A percentile compares a stretch with the other conserved stretches of the same genome.
Conservation (phyloP, 2,888 invertebrate genomes). For the Scelioninae gen. 2 region DNA sequence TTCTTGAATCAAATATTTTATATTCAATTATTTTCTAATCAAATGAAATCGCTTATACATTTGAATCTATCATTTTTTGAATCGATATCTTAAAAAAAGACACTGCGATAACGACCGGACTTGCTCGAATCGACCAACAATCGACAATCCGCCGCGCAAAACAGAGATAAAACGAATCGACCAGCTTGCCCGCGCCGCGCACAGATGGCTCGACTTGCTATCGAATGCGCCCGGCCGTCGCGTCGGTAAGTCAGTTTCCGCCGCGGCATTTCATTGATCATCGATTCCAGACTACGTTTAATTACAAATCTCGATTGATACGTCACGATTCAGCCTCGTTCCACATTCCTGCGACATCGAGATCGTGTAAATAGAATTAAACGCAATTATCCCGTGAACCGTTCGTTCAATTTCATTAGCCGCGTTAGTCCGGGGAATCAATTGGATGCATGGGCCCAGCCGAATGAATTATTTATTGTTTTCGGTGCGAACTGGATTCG, state of each 20-base stretch:
- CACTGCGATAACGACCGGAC: no score
- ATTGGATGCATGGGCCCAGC: conserved; percentile 11
- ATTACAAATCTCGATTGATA: conserved; percentile 47
- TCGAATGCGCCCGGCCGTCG: neutral
- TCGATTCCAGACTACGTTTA: conserved; percentile 22
- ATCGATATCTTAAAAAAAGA: no score
- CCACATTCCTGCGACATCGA: conserved; percentile 58
- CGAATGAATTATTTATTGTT: conserved; percentile 49
- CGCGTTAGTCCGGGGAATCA: conserved; percentile 12
- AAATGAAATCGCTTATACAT: no score
- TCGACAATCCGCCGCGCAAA: neutral
- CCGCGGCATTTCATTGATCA: conserved; percentile 34
- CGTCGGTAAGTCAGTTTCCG: conserved; percentile 57
- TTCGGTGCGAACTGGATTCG: conserved; percentile 7
- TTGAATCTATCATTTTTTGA: no score
- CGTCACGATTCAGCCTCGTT: conserved; percentile 59
- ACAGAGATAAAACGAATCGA: conserved; percentile 23
- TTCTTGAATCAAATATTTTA: no score
- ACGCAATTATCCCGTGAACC: conserved; percentile 45
- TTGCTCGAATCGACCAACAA: no score
- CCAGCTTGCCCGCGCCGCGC: conserved; percentile 2
- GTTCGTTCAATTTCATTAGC: conserved; percentile 50
- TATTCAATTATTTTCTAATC: no score
- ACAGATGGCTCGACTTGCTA: conserved; percentile 62
- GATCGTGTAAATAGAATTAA: conserved; percentile 48